phyloP scores from a whole-genome alignment of 2,797 vertebrate species.

The Bovichtus variegatus region DNA sequence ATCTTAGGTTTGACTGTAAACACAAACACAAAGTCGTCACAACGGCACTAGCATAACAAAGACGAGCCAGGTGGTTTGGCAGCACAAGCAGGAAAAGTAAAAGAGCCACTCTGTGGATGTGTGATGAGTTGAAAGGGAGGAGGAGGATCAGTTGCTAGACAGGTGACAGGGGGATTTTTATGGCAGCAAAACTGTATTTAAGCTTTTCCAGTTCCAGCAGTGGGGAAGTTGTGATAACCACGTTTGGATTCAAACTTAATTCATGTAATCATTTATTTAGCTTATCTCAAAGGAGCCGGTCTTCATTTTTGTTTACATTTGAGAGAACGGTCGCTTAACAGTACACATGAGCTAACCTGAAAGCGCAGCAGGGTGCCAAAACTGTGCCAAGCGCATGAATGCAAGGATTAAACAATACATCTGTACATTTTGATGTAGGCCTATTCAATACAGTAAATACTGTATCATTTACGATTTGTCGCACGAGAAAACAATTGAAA shows the following conservation, averaged over 20 bases:
- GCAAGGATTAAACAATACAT: conserved; percentile 20
- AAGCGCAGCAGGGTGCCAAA: conserved; percentile 34
- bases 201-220: conserved; percentile 26
- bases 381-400: conserved; percentile 31
- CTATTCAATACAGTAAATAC: background rate
- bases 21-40: conserved; percentile 46
- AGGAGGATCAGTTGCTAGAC: conserved; percentile 47
- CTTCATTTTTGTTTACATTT: conserved; percentile 59
- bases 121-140: conserved; percentile 51
- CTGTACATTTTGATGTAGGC: background rate
- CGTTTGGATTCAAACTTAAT: conserved; percentile 41
- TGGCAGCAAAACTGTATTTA: conserved; percentile 49
- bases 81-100: conserved; percentile 32
- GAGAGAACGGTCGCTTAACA: conserved; percentile 40
- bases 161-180: conserved; percentile 41
- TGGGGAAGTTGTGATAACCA: conserved; percentile 40
- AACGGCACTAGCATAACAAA: background rate
- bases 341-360: conserved; percentile 38
- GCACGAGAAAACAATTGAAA: background rate
- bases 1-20: conserved; percentile 95
- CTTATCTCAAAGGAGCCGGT: conserved; percentile 37
- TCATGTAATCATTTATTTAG: conserved; percentile 46
- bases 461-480: conserved; percentile 13
- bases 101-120: conserved; percentile 41
- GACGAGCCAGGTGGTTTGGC: conserved; percentile 33